Conservation (phyloP, 2,797 vertebrate species). For the Phrynocephalus vlangalii region DNA sequence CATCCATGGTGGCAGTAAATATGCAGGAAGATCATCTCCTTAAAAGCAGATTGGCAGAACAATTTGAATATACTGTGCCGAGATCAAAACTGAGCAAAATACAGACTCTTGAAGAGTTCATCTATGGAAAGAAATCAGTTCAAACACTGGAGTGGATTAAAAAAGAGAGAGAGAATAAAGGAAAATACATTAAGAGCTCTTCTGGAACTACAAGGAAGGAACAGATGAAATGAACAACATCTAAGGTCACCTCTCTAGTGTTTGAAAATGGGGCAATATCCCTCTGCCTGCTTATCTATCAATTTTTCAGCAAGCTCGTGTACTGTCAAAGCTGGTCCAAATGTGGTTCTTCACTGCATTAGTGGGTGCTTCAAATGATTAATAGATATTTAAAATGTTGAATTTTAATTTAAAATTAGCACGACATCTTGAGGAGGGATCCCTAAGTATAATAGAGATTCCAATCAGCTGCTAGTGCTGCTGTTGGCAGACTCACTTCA, state of each 20-base stretch:
- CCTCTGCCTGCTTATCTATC: too few species aligned
- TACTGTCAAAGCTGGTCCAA: not conserved
- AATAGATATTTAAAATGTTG: not conserved
- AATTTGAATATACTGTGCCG: fast-evolving
- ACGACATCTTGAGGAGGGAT: not conserved
- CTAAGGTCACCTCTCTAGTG: not conserved
- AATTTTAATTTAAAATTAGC: not conserved
- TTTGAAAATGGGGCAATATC: not conserved
- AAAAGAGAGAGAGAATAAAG: fast-evolving
- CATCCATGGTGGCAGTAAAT: not conserved
- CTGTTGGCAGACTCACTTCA: not conserved
- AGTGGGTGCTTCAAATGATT: not conserved
- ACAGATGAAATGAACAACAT: not conserved
- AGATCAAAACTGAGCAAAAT: not conserved
- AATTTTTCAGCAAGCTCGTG: not conserved
- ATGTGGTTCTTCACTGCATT: not conserved
- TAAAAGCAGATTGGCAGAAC: not conserved
- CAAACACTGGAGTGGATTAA: not conserved
- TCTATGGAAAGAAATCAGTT: not conserved
- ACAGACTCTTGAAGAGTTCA: not conserved
- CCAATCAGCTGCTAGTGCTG: not conserved
- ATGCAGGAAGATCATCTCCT: not conserved
- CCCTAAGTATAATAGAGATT: not conserved
- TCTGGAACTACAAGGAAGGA: not conserved
- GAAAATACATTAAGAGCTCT: not conserved